Evolutionary conservation across 2,888 invertebrate genomes (phyloP), one percentile per base, ranked within the genome.

Genomic region (Lacanobia wlatinum): DNA sequence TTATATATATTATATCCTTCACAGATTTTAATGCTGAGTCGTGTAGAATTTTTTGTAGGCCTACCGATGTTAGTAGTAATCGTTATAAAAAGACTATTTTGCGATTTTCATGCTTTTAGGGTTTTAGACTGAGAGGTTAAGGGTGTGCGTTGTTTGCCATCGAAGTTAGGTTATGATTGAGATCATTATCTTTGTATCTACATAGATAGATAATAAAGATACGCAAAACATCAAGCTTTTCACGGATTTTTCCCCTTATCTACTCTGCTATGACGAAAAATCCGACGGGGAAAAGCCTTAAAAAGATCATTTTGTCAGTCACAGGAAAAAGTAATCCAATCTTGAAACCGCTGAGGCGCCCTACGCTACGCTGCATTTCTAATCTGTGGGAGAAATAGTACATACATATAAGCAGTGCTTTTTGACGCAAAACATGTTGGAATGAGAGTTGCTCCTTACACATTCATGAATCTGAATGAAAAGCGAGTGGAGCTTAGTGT

Each of bases 301-400:
- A 46, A 28, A 21, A 46, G 4, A 16, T 14, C 1, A 4, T 7
- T 0, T n/a, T 0, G 6, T 34, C 34, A 12, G 14, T 59, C 28
- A 43, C n/a, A 14, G 21, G 16, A 18, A 53, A 55, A 40, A 73
- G 73, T 62, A 62, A 73, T 73, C 40, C 10, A 34, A 62, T 61
- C 28, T 48, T 61, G 73, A 74, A 73, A 52, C 46, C 59, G 23
- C 2, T 53, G 50, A 48, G 16, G 52, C 28, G 8, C 34, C 18
- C 18, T 48, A n/a, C 5, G 40, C 23, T 48, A n/a, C 28, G 16
- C 16, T 21, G 40, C 48, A 8, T 40, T 55, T 53, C 1, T 21
- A 61, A 52, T 43, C 43, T 61, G 38, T n/a, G 9, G 34, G 40
- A 18, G 6, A 56, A 38, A 38, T 9, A 46, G 66, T n/a, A n/a